Conservation (phyloP, 1,140 invertebrate genomes). For the Dendroctonus ponderosae region DNA sequence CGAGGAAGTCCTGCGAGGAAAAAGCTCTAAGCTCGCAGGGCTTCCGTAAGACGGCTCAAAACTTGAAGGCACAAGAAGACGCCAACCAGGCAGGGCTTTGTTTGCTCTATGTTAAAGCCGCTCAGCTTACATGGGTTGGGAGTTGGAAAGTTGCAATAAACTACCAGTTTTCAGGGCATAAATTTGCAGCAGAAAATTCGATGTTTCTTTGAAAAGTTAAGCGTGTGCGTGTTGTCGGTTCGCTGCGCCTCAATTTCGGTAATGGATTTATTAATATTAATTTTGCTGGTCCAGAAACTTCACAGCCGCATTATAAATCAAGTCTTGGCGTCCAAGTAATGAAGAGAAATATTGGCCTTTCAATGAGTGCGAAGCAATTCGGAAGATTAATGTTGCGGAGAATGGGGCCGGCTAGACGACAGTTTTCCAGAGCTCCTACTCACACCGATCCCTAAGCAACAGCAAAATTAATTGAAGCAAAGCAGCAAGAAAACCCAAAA, state of each 20-base stretch:
- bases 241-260: slow-evolving; percentile 12
- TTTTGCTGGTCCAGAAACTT: slow-evolving; percentile 18
- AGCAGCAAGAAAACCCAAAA: no score
- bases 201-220: neutral
- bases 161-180: neutral
- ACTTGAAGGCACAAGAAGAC: slow-evolving; percentile 37
- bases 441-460: no score
- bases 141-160: slow-evolving; percentile 40
- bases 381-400: slow-evolving; percentile 24
- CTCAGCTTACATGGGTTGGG: slow-evolving; percentile 38
- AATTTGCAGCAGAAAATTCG: neutral
- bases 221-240: neutral
- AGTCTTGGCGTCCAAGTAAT: slow-evolving; percentile 23
- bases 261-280: slow-evolving; percentile 32
- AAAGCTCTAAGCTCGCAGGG: slow-evolving; percentile 1
- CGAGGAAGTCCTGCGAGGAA: slow-evolving; percentile 5
- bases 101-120: slow-evolving; percentile 37
- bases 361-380: slow-evolving; percentile 27
- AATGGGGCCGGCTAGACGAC: slow-evolving; percentile 20
- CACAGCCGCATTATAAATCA: slow-evolving; percentile 24
- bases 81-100: slow-evolving; percentile 32
- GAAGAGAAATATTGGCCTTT: slow-evolving; percentile 31
- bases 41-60: slow-evolving; percentile 28
- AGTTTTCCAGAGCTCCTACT: neutral
- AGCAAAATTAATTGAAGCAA: no score